phyloP scores from a whole-genome alignment of 37 sponge, comb jelly and placozoan species.

The Aplysina aerophoba region DNA sequence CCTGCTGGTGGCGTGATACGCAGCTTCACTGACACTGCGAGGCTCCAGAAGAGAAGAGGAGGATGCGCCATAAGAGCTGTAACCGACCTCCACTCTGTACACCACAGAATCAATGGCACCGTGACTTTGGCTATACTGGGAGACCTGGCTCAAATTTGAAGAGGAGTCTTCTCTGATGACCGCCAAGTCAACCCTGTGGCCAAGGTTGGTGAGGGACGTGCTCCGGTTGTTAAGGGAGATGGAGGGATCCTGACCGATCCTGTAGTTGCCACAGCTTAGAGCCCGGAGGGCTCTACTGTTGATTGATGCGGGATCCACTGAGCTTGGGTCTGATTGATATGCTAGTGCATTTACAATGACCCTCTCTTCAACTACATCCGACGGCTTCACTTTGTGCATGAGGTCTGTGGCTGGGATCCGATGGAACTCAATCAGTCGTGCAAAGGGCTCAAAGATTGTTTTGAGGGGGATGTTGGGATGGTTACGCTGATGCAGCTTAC shows the following conservation, averaged over 20 bases:
- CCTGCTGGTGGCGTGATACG: not conserved
- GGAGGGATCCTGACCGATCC: not conserved
- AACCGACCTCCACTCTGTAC: no score
- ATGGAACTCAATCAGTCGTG: slow-evolving; percentile 76
- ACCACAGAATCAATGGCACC: slow-evolving; percentile 2
- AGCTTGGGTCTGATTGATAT: slow-evolving; percentile 89
- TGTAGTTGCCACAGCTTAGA: slow-evolving; percentile 21
- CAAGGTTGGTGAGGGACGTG: slow-evolving; percentile 1
- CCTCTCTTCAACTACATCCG: slow-evolving; percentile 73
- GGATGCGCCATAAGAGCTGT: not conserved
- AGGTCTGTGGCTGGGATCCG: slow-evolving; percentile 80
- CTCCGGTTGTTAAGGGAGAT: not conserved
- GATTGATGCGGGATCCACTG: slow-evolving; percentile 54
- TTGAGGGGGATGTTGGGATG: slow-evolving; percentile 41
- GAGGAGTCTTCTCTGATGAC: not conserved
- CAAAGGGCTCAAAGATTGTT: slow-evolving; percentile 83
- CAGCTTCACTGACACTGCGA: not conserved
- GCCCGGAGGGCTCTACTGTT: slow-evolving; percentile 4
- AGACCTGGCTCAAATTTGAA: not conserved
- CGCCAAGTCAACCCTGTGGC: not conserved
- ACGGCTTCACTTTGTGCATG: slow-evolving; percentile 88
- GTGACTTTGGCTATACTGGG: slow-evolving; percentile 3
- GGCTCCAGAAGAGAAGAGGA: not conserved
- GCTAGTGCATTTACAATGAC: slow-evolving; percentile 90
- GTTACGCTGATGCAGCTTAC: slow-evolving; percentile 32